Evolutionary conservation across 2,888 invertebrate species (phyloP), one percentile per base, ranked within the genome.

Genomic region (Craniophora ligustri): DNA sequence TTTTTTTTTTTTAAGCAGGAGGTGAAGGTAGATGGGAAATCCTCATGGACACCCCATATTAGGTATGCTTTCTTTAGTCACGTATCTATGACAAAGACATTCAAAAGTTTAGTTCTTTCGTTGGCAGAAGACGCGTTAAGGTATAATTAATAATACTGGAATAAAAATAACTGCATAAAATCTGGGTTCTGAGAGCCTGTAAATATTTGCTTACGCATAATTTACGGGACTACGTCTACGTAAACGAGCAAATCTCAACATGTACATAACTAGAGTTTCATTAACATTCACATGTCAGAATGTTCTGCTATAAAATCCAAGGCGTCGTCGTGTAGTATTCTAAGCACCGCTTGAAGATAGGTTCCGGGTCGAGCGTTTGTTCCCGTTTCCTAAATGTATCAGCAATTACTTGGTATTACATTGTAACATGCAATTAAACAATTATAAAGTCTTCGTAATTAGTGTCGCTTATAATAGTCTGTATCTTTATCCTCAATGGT

Each of bases 261-360:
- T 39, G 45, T 50, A n/a, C n/a, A n/a, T n/a, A 46, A 66, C 42
- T 46, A 31, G 41, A 42, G 21, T 65, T 42, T 46, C 51, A 62
- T 51, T 50, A 46, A 38, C 38, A 65, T 65, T 46, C 41, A 39
- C 11, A 14, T 46, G 51, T 38, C 34, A 50, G 34, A 18, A 26
- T 35, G 32, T 58, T 18, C 56, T 14, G 21, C 31, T 28, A 45
- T 49, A 41, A 41, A 62, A 42, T 62, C 7, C 35, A 35, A 31
- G 26, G 35, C 31, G 44, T 36, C 42, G 10, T 39, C 13, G 8
- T 30, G 30, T 35, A 39, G 30, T 60, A 19, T 14, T 54, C 45
- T n/a, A 35, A 19, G 8, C 28, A n/a, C 14, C 4, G 21, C 11
- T 35, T 36, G 13, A 16, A 46, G 31, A 34, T 31, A 53, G 51